Evolutionary conservation across 2,888 invertebrate species (phyloP), one percentile per base, ranked within the genome.

Genomic region (Sinodicranocentrus sp.): DNA sequence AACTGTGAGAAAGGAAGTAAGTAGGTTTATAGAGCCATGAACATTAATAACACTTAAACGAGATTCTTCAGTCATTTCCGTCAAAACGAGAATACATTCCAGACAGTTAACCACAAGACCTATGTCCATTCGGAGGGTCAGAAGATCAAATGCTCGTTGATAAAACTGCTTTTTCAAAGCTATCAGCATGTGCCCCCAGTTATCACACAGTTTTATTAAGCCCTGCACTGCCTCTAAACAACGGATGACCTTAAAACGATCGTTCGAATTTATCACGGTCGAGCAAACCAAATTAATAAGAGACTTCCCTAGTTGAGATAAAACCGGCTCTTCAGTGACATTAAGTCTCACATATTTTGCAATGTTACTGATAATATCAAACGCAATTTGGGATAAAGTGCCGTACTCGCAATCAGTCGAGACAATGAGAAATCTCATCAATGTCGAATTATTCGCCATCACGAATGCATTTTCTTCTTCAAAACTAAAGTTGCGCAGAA

Each of bases 81-180:
- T 97, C 82, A 99, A 92, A 28, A 98, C 96, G 91, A 98, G 98
- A 88, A 99, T 93, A 90, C 98, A 97, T 92, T 99, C 99, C 88
- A 99, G 91, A 1, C 98, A 96, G 90, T 97, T 96, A 85, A 99
- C 96, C 63, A 98, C 92, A 89, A 99, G 92, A 95, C 98, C 97
- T 84, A 98, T 97, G 90, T 99, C 99, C 8, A 13, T 17, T 90
- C 97, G 97, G 6, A 99, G 93, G 0, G 97, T 96, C 73, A 99
- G 92, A 90, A 97, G 89, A 73, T 90, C 90, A 82, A 52, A 33
- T 1, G 65, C 1, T 23, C 52, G 1, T n/a, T 75, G 17, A 21
- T n/a, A 33, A 1, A 65, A 28, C 1, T 2, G 15, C 1, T 0
- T 0, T 33, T 63, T 19, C 19, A 33, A 15, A 21, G 28, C 0